phyloP scores from a whole-genome alignment of 2,113 vertebrate species.

The Strigops habroptila region DNA sequence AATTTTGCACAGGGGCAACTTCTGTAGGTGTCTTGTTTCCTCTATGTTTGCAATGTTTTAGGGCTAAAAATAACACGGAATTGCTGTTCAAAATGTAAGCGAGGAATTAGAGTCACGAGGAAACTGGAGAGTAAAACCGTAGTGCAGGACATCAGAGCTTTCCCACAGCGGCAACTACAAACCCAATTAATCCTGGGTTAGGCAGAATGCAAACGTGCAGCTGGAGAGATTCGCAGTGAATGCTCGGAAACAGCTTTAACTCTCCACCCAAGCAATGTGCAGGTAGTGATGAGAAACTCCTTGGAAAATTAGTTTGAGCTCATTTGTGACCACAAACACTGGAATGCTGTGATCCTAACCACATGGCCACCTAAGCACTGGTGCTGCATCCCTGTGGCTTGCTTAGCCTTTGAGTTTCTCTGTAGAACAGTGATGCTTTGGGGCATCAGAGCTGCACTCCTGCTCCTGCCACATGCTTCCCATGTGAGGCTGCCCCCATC shows the following conservation, averaged over 20 bases:
- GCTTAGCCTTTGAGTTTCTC: background rate
- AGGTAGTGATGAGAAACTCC: background rate
- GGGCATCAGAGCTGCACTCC: background rate
- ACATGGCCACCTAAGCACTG: background rate
- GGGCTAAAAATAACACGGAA: constrained; percentile 44
- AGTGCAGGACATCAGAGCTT: constrained; percentile 29
- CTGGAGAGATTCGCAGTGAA: background rate
- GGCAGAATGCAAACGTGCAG: background rate
- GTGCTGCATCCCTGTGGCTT: background rate
- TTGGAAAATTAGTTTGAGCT: background rate
- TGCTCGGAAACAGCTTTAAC: background rate
- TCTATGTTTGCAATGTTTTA: constrained; percentile 16
- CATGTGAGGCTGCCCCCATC: rapidly evolving
- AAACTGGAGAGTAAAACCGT: background rate
- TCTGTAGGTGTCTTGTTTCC: constrained; percentile 44
- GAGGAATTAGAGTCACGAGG: background rate
- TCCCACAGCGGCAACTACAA: background rate
- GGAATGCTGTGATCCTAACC: rapidly evolving
- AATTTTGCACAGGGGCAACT: constrained; percentile 35
- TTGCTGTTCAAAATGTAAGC: background rate
- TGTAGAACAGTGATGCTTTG: background rate
- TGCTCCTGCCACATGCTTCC: background rate
- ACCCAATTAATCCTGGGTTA: constrained; percentile 8
- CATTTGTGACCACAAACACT: background rate
- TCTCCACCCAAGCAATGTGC: background rate